phyloP scores from a whole-genome alignment of 2,797 vertebrate genomes.

The Apogon talboti region DNA sequence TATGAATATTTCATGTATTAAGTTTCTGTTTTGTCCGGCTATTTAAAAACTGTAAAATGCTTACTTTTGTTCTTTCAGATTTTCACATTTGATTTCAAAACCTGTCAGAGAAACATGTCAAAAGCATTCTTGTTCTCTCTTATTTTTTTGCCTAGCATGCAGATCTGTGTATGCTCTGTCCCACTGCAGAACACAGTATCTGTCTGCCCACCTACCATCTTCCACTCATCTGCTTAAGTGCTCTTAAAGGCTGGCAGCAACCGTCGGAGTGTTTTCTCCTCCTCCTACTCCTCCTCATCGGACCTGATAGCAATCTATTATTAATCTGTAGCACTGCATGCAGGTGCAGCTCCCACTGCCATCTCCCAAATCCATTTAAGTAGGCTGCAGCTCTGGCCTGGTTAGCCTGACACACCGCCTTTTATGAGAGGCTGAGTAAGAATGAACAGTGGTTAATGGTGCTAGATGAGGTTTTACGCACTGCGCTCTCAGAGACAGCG shows the following conservation, averaged over 20 bases:
- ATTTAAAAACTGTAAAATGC: not conserved
- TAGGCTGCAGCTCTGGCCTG: constrained; percentile 50
- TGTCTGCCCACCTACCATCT: constrained; percentile 57
- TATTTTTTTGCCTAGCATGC: constrained; percentile 7
- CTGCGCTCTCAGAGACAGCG: constrained; percentile 27
- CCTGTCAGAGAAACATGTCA: constrained; percentile 13
- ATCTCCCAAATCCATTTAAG: constrained; percentile 75
- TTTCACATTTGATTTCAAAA: not conserved
- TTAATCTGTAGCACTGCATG: constrained; percentile 77
- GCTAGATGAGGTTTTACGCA: constrained; percentile 41
- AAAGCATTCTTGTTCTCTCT: not conserved
- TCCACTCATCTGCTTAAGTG: constrained; percentile 77
- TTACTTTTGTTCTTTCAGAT: not conserved
- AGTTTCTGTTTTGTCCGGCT: not conserved
- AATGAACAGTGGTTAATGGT: constrained; percentile 34
- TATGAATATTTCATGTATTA: not conserved
- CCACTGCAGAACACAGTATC: constrained; percentile 36
- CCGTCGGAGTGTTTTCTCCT: constrained; percentile 56
- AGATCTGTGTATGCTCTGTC: constrained; percentile 46
- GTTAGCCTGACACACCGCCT: constrained; percentile 44
- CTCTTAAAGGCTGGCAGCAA: constrained; percentile 73
- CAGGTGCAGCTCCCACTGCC: constrained; percentile 68
- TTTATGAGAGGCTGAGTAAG: constrained; percentile 50
- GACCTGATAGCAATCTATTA: constrained; percentile 73
- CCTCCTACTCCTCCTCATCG: constrained; percentile 37